These are phyloP conservation scores for Cheilosia soror DNA, from an alignment of 2,888 invertebrate genomes.

Conservation along the genomic window DNA sequence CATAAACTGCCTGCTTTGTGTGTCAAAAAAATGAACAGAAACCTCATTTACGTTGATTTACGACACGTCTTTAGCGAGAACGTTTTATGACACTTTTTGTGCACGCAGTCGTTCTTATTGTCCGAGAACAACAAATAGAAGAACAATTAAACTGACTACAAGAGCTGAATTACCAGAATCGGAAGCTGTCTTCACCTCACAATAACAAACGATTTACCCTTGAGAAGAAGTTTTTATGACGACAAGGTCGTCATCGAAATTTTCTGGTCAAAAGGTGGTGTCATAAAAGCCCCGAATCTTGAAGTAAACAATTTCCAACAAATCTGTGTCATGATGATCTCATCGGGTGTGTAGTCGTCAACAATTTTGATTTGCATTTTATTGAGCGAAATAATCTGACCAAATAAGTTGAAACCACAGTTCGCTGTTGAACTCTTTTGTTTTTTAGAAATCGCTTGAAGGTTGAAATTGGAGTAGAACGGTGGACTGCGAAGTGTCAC, in stretches of 20 bases:
- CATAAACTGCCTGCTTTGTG: conserved; percentile 10
- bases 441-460: background rate
- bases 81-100: conserved; percentile 25
- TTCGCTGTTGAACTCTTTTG: background rate
- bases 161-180: conserved; percentile 3
- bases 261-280: background rate
- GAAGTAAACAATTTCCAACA: background rate
- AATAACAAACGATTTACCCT: conserved; percentile 17
- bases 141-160: background rate
- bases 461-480: background rate
- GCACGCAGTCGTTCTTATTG: background rate
- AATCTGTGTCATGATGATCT: conserved; percentile 11
- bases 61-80: conserved; percentile 30
- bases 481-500: too few species aligned
- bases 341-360: background rate
- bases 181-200: background rate
- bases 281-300: background rate
- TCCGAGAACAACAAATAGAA: background rate
- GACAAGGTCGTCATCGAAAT: conserved; percentile 23
- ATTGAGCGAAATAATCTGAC: background rate
- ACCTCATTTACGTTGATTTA: conserved; percentile 40
- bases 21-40: conserved; percentile 2
- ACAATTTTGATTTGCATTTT: background rate
- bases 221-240: conserved; percentile 8
- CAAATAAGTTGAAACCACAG: background rate